Conservation (phyloP, 2,888 invertebrate species). For the Bursaphelenchus okinawaensis region DNA sequence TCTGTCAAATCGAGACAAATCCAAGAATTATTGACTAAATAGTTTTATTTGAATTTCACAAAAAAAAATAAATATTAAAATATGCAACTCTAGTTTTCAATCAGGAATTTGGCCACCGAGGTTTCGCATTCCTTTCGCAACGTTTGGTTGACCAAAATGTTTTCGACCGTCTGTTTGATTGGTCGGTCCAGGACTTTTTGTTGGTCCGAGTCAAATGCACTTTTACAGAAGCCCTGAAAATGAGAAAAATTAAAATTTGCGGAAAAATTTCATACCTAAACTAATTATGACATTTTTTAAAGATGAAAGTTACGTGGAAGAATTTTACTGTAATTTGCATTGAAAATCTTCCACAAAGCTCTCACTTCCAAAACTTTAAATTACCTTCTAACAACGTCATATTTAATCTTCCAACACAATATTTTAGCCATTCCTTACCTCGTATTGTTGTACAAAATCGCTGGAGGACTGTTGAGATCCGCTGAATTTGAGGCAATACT, state of each 20-base stretch:
- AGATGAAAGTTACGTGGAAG: not conserved
- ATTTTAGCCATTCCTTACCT: conserved; percentile 5
- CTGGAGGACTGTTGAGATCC: conserved; percentile 27
- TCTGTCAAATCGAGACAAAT: too few relatives aligned
- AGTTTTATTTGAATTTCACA: not conserved
- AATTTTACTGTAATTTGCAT: too few relatives aligned
- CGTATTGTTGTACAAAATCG: conserved; percentile 27
- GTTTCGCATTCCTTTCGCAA: conserved; percentile 30
- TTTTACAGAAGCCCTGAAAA: conserved; percentile 23
- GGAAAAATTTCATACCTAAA: conserved; percentile 16
- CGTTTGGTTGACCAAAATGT: conserved; percentile 31
- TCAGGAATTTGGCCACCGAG: conserved; percentile 28
- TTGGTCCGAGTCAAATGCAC: conserved; percentile 25
- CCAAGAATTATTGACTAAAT: too few relatives aligned
- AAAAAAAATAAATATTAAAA: not conserved
- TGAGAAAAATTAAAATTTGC: not conserved
- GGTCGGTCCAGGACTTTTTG: conserved; percentile 42
- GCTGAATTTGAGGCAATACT: conserved; percentile 32
- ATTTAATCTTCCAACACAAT: not conserved
- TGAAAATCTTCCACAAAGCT: not conserved
- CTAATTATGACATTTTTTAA: not conserved
- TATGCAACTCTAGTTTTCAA: conserved; percentile 2
- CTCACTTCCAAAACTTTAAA: not conserved
- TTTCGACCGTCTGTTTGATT: conserved; percentile 40
- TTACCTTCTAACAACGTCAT: not conserved